Evolutionary conservation across 2,113 vertebrate genomes (phyloP).

Genomic region (Platycercus adscitus): DNA sequence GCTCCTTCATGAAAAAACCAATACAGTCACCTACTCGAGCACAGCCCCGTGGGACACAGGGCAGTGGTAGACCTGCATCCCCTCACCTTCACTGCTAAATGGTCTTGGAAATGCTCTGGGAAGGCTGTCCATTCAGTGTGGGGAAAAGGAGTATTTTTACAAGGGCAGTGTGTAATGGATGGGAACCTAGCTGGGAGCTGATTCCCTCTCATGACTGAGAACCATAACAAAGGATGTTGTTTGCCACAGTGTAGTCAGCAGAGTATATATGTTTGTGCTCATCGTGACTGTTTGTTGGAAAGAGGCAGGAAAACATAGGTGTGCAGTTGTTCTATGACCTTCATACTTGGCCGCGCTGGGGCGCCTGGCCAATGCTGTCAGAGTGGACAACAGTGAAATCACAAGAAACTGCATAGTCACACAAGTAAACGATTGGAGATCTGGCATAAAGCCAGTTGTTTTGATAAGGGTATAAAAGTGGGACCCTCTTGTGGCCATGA

Average conservation of each 20-base stretch:
- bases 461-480: background rate
- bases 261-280: background rate
- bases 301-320: background rate
- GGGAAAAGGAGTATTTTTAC: background rate
- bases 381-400: background rate
- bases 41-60: fast-evolving
- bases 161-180: background rate
- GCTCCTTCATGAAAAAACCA: background rate
- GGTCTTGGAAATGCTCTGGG: background rate
- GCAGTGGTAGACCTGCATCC: background rate
- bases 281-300: background rate
- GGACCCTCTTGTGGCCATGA: background rate
- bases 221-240: background rate
- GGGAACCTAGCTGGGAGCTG: background rate
- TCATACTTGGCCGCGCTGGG: background rate
- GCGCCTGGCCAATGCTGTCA: background rate
- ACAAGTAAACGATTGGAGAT: background rate
- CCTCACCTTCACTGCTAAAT: background rate
- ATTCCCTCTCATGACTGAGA: background rate
- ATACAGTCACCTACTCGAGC: fast-evolving
- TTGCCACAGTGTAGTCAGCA: background rate
- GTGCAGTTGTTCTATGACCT: background rate
- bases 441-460: background rate
- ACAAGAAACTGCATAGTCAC: background rate
- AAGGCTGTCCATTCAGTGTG: background rate